Percentiles rank a stretch among this genome's conserved stretches.
phyloP scores from a whole-genome alignment of 1,140 invertebrate species.

The Hyposmocoma kahamanoa region DNA sequence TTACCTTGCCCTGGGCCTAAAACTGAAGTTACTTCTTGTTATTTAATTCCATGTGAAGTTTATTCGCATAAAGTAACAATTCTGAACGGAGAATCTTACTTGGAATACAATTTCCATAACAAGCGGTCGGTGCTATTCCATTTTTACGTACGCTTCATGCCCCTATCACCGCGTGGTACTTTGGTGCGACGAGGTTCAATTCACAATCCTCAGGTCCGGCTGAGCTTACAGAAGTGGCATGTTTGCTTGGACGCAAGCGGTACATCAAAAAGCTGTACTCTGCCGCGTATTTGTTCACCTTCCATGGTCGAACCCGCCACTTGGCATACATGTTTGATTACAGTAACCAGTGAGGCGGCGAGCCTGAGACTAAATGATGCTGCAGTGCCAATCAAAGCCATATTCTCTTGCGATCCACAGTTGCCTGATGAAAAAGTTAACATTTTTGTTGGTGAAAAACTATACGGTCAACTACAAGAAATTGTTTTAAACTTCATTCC shows the following conservation, averaged over 20 bases:
- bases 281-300: slow-evolving; percentile 42
- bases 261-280: slow-evolving; percentile 28
- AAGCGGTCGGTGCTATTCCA: slow-evolving; percentile 50
- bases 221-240: slow-evolving; percentile 57
- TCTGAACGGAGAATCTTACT: slow-evolving; percentile 50
- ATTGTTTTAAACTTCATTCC: slow-evolving; percentile 56
- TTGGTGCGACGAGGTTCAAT: slow-evolving; percentile 36
- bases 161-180: slow-evolving; percentile 50
- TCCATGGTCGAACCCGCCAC: slow-evolving; percentile 31
- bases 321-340: slow-evolving; percentile 46
- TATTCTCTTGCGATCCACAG: slow-evolving; percentile 49
- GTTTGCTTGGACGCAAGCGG: slow-evolving; percentile 51
- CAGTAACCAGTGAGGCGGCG: slow-evolving; percentile 44
- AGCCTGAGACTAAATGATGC: slow-evolving; percentile 46
- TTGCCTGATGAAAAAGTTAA: slow-evolving; percentile 38
- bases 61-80: slow-evolving; percentile 37
- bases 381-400: slow-evolving; percentile 25
- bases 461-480: slow-evolving; percentile 56
- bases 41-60: slow-evolving; percentile 47
- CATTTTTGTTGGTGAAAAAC: slow-evolving; percentile 45
- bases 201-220: slow-evolving; percentile 30
- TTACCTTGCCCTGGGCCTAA: slow-evolving; percentile 36
- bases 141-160: slow-evolving; percentile 52
- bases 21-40: slow-evolving; percentile 49
- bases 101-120: slow-evolving; percentile 44